Conservation (phyloP, 2,113 vertebrate species). For the Ammospiza caudacuta region DNA sequence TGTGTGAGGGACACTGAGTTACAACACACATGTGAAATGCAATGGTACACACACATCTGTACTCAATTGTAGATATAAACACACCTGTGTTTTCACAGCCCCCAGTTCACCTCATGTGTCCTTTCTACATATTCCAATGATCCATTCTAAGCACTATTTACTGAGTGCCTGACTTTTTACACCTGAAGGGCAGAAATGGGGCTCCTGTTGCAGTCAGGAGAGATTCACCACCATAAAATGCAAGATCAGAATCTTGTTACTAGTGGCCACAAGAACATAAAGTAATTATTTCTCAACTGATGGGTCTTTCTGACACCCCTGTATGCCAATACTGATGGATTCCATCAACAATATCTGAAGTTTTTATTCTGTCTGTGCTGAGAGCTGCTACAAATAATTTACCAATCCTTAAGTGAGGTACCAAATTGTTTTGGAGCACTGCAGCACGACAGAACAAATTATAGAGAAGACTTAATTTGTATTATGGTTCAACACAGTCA, state of each 20-base stretch:
- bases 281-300: not conserved
- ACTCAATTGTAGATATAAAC: not conserved
- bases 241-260: not conserved
- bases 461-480: constrained; percentile 75
- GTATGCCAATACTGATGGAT: not conserved
- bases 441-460: constrained; percentile 70
- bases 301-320: not conserved
- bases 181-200: not conserved
- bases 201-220: not conserved
- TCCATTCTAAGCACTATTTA: not conserved
- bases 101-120: not conserved
- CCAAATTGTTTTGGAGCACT: constrained; percentile 75
- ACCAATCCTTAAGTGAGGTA: constrained; percentile 70
- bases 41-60: not conserved
- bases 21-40: not conserved
- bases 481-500: constrained; percentile 74
- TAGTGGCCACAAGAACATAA: not conserved
- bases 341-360: not conserved
- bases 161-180: not conserved
- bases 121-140: not conserved
- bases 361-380: constrained; percentile 29
- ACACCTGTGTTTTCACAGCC: not conserved
- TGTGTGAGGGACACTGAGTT: not conserved
- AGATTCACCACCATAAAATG: not conserved
- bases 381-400: constrained; percentile 63